phyloP scores from a whole-genome alignment of 2,888 invertebrate genomes.

The Diaphora mendica region DNA sequence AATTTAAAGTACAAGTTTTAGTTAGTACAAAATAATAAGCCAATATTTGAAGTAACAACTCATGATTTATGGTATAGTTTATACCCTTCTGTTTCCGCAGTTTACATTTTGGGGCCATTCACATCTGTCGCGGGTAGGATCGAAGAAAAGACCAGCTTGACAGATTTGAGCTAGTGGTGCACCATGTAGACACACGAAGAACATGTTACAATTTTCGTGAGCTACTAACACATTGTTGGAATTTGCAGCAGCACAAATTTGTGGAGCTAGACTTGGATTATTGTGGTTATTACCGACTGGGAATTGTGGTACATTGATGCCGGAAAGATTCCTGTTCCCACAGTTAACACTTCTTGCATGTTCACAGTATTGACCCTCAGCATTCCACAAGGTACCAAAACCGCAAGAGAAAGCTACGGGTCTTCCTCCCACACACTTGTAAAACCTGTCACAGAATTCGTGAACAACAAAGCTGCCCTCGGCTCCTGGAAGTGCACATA shows the following conservation, averaged over 20 bases:
- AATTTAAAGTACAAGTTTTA: too few relatives aligned
- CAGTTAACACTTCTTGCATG: conserved; percentile 40
- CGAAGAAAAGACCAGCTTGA: conserved; percentile 50
- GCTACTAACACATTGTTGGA: conserved; percentile 53
- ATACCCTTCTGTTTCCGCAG: conserved; percentile 43
- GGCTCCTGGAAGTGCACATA: conserved; percentile 49
- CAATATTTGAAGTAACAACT: too few relatives aligned
- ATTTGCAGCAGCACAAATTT: conserved; percentile 50
- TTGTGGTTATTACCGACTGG: conserved; percentile 35
- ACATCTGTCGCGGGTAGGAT: conserved; percentile 51
- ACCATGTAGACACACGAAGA: conserved; percentile 59
- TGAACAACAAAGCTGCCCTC: conserved; percentile 45
- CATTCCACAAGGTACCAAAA: conserved; percentile 38
- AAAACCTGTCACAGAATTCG: conserved; percentile 52
- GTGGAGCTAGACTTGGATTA: conserved; percentile 52
- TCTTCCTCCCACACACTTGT: conserved; percentile 43
- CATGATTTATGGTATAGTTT: neutral
- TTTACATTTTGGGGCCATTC: conserved; percentile 63
- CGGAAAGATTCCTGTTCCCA: conserved; percentile 26
- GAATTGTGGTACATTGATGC: neutral
- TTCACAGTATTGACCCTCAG: conserved; percentile 43
- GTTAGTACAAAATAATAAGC: too few relatives aligned
- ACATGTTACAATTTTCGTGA: conserved; percentile 63
- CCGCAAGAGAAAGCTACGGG: conserved; percentile 42
- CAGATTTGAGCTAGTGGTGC: conserved; percentile 50